These are phyloP conservation scores for Tipula lateralis DNA, from an alignment of 2,888 invertebrate genomes.

Conservation along the genomic window DNA sequence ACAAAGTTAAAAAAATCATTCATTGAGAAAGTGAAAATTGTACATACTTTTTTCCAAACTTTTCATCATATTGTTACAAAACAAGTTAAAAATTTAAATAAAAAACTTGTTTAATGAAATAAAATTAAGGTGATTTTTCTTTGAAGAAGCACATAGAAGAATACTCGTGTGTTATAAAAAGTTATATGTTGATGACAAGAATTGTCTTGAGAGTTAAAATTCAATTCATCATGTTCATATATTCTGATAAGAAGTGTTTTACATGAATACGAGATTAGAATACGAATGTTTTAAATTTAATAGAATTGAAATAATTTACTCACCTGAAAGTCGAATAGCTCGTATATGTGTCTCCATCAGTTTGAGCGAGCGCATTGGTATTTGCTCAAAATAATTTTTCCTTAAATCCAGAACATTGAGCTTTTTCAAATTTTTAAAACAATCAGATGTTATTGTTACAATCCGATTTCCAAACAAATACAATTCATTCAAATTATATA, in stretches of 20 bases:
- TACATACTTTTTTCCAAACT: not conserved
- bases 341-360: conserved; percentile 79
- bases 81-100: not conserved
- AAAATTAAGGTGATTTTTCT: not conserved
- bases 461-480: conserved; percentile 79
- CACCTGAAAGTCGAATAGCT: conserved; percentile 75
- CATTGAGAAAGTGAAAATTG: not conserved
- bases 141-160: not conserved
- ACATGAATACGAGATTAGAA: not conserved
- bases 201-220: not conserved
- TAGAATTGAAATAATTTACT: conserved; percentile 39
- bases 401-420: conserved; percentile 72
- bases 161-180: too few species aligned
- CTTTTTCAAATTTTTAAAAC: conserved; percentile 71
- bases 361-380: conserved; percentile 71
- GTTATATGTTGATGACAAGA: not conserved
- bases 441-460: conserved; percentile 69
- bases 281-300: not conserved
- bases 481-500: conserved; percentile 71
- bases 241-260: too few species aligned
- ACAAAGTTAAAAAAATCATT: not conserved
- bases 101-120: not conserved
- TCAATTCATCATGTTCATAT: not conserved
- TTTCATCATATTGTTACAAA: not conserved
- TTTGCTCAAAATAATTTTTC: conserved; percentile 74